Evolutionary conservation across 2,797 vertebrate species (phyloP).

Genomic region (Pitangus sulphuratus): DNA sequence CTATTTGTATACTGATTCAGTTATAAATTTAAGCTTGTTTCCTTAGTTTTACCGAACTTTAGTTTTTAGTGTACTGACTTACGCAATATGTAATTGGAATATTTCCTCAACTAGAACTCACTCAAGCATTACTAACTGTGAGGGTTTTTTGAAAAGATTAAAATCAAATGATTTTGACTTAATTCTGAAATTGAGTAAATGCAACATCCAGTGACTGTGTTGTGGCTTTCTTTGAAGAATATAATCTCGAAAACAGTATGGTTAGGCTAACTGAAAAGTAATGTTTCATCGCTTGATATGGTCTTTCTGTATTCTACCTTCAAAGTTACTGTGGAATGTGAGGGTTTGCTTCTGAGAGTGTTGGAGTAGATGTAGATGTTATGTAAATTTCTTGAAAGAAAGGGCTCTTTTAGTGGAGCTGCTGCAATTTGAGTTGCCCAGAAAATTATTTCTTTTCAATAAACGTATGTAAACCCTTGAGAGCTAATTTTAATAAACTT

Average conservation of each 20-base stretch:
- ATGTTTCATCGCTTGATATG: background rate
- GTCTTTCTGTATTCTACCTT: slow-evolving; percentile 8
- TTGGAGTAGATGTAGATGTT: background rate
- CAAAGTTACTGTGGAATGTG: background rate
- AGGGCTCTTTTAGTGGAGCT: background rate
- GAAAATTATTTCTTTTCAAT: background rate
- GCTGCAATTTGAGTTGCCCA: background rate
- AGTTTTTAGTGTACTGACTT: slow-evolving; percentile 40
- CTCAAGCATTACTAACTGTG: background rate
- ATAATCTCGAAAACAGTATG: background rate
- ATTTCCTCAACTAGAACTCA: background rate
- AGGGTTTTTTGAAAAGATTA: background rate
- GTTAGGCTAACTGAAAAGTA: background rate
- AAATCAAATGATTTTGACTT: background rate
- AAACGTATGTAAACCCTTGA: background rate
- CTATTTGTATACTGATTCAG: slow-evolving; percentile 48
- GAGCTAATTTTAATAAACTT: background rate
- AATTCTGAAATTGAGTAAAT: slow-evolving; percentile 21
- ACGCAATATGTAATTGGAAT: background rate
- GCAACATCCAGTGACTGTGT: background rate
- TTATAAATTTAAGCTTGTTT: slow-evolving; percentile 64
- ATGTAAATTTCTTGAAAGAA: background rate
- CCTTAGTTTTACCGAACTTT: slow-evolving; percentile 44
- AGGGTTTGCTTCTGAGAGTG: background rate
- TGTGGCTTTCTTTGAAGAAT: slow-evolving; percentile 19